These are phyloP conservation scores for Dromiciops gliroides DNA, from an alignment of 2,113 vertebrate species.

Conservation along the genomic window DNA sequence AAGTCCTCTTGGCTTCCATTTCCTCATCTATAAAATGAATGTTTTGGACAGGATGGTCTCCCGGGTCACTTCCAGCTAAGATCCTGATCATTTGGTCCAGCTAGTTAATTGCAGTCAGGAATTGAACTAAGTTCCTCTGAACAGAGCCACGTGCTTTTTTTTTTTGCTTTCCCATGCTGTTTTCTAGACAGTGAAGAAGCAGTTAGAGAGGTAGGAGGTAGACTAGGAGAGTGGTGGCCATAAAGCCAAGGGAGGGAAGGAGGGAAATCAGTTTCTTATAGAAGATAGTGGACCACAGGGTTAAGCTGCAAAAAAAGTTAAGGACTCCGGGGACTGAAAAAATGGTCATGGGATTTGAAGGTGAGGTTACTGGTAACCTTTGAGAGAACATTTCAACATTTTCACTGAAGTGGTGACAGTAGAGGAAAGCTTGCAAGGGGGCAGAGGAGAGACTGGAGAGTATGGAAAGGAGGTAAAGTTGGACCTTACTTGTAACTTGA, in stretches of 20 bases:
- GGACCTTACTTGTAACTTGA: background rate
- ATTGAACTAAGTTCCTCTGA: background rate
- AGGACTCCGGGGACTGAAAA: background rate
- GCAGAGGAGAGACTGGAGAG: background rate
- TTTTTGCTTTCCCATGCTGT: background rate
- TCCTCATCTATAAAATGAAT: background rate
- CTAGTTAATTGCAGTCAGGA: background rate
- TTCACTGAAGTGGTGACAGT: background rate
- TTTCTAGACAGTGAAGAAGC: background rate
- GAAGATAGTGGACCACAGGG: background rate
- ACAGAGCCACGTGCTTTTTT: background rate
- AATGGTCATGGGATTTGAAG: background rate
- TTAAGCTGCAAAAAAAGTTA: background rate
- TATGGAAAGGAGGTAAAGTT: background rate
- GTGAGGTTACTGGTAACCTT: background rate
- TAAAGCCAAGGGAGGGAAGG: background rate
- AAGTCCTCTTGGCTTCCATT: constrained; percentile 22
- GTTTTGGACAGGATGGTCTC: constrained; percentile 1
- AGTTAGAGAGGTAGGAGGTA: background rate
- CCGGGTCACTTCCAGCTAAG: constrained; percentile 5
- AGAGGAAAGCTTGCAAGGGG: background rate
- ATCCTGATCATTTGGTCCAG: background rate
- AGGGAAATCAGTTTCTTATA: background rate
- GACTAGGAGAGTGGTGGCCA: background rate
- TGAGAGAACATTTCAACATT: background rate